Conservation (phyloP, 2,888 invertebrate genomes). For the Ormia ochracea region DNA sequence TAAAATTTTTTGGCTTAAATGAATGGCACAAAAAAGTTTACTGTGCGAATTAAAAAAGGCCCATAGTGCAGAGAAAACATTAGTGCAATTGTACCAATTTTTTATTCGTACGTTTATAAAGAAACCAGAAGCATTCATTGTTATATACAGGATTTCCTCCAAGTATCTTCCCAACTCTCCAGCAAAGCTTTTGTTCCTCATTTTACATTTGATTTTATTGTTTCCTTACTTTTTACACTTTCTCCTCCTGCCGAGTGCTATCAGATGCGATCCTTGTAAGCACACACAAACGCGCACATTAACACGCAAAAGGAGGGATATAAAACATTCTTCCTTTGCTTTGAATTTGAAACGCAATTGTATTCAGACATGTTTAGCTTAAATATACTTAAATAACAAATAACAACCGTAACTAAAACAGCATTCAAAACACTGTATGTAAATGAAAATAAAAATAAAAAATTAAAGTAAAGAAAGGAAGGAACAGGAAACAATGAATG, state of each 20-base stretch:
- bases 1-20: background rate
- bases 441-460: background rate
- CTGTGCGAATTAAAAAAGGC: background rate
- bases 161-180: background rate
- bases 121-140: constrained; percentile 49
- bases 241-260: constrained; percentile 5
- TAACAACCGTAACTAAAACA: constrained; percentile 31
- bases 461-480: background rate
- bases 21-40: background rate
- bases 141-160: constrained; percentile 56
- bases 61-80: background rate
- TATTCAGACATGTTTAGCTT: constrained; percentile 36
- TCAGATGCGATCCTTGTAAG: too few relatives aligned
- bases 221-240: constrained; percentile 41
- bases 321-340: constrained; percentile 47
- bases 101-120: background rate
- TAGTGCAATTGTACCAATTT: background rate
- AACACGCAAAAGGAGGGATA: constrained; percentile 12
- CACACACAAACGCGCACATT: background rate
- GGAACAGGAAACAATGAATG: background rate
- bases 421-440: background rate
- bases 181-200: background rate
- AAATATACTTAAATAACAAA: constrained; percentile 26
- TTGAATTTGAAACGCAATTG: constrained; percentile 53
- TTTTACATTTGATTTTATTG: constrained; percentile 49